A percentile compares a stretch with the other conserved stretches of the same genome.
phyloP scores from a whole-genome alignment of 1,140 invertebrate species.

The Pogonus chalceus region DNA sequence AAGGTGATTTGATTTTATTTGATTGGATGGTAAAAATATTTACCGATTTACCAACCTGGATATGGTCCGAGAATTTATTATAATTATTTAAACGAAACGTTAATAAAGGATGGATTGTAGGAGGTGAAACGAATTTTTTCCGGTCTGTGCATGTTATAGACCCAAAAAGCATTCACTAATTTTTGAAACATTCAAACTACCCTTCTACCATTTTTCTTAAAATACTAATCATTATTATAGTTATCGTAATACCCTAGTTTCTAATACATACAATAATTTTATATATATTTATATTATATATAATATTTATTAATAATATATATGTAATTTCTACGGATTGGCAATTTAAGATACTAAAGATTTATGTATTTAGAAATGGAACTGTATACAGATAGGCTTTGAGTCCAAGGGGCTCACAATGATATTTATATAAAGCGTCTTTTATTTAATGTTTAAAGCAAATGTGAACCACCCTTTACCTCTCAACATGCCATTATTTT shows the following conservation, averaged over 20 bases:
- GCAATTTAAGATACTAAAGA: constrained; percentile 5
- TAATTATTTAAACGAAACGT: too few relatives aligned
- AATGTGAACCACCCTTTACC: constrained; percentile 20
- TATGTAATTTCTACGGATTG: background rate
- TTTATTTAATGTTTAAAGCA: constrained; percentile 25
- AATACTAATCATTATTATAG: background rate
- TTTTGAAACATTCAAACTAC: background rate
- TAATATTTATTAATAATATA: background rate
- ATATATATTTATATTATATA: background rate
- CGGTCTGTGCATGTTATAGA: background rate
- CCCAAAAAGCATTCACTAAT: background rate
- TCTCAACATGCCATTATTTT: constrained; percentile 21
- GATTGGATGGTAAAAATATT: too few relatives aligned
- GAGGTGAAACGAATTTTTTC: too few relatives aligned
- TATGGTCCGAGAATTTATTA: too few relatives aligned
- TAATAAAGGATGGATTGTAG: too few relatives aligned
- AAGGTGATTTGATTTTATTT: too few relatives aligned
- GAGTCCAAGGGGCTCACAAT: constrained; percentile 20
- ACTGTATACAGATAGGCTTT: constrained; percentile 17
- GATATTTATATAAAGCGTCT: constrained; percentile 27
- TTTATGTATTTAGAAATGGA: constrained; percentile 6
- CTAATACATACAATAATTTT: background rate
- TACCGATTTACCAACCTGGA: too few relatives aligned
- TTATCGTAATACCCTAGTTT: too few relatives aligned
- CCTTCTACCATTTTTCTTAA: background rate